Evolutionary conservation across 2,888 invertebrate species (phyloP).

Genomic region (Cephus pulcher): DNA sequence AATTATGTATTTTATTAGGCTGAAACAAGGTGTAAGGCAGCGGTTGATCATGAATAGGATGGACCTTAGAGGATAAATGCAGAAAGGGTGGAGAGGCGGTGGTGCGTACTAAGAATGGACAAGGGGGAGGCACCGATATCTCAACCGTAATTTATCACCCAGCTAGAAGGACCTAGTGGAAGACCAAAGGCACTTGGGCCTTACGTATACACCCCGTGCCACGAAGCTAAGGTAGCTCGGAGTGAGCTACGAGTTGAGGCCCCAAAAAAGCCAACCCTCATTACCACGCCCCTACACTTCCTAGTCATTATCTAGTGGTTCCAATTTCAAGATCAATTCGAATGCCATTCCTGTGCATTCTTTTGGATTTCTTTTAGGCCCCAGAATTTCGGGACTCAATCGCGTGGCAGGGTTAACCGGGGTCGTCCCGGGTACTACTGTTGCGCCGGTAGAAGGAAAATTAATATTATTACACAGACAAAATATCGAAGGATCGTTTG

Average conservation of each 20-base stretch:
- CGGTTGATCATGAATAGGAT: background rate
- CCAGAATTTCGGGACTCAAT: background rate
- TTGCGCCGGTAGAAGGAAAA: background rate
- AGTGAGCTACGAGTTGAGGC: slow-evolving; percentile 24
- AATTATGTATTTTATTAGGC: background rate
- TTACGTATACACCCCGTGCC: slow-evolving; percentile 9
- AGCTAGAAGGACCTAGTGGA: slow-evolving; percentile 30
- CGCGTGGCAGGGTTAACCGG: background rate
- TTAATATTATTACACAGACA: background rate
- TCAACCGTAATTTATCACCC: slow-evolving; percentile 60
- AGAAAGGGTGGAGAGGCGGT: slow-evolving; percentile 29
- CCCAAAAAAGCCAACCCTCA: slow-evolving; percentile 43
- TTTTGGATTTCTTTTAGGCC: background rate
- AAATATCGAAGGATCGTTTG: background rate
- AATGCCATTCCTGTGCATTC: slow-evolving; percentile 29
- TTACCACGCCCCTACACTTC: slow-evolving; percentile 60
- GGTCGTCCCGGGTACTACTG: background rate
- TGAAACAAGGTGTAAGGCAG: background rate
- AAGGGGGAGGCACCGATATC: slow-evolving; percentile 60
- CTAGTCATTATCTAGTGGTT: slow-evolving; percentile 59
- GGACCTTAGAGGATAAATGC: background rate
- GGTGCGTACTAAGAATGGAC: slow-evolving; percentile 44
- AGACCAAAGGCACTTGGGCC: slow-evolving; percentile 20
- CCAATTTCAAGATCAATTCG: slow-evolving; percentile 51
- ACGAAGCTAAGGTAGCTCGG: background rate